phyloP scores from a whole-genome alignment of 1,140 invertebrate genomes.

The Sipha flava region DNA sequence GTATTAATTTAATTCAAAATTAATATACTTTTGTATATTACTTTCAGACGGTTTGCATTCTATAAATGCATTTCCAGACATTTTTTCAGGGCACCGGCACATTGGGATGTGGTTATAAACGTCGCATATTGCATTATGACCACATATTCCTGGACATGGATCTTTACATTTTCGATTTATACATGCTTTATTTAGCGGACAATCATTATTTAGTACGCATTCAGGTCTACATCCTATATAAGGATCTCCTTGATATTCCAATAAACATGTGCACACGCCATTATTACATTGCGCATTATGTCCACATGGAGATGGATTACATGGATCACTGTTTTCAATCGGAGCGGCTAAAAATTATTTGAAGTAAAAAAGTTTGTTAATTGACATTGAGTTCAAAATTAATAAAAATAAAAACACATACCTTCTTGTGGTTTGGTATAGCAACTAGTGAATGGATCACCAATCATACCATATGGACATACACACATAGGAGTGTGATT shows the following conservation, averaged over 20 bases:
- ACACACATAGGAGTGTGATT: constrained; percentile 52
- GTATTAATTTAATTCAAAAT: background rate
- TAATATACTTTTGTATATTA: constrained; percentile 44
- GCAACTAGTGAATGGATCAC: constrained; percentile 49
- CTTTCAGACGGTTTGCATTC: constrained; percentile 52
- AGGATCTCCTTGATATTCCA: constrained; percentile 50
- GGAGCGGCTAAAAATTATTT: constrained; percentile 37
- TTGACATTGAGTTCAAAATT: background rate
- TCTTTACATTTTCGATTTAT: constrained; percentile 66
- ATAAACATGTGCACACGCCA: constrained; percentile 53
- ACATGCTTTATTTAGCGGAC: constrained; percentile 57
- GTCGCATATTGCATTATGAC: constrained; percentile 57
- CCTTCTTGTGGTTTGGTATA: constrained; percentile 42
- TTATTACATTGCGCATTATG: constrained; percentile 69
- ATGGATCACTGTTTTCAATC: constrained; percentile 48
- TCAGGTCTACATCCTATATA: constrained; percentile 58
- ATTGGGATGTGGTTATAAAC: constrained; percentile 58
- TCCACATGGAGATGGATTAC: constrained; percentile 67
- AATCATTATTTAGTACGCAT: constrained; percentile 57
- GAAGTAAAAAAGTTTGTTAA: background rate
- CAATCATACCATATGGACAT: constrained; percentile 49
- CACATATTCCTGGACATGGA: constrained; percentile 66
- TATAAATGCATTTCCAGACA: constrained; percentile 64
- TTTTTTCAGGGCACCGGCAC: constrained; percentile 58
- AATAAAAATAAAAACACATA: background rate